phyloP scores from a whole-genome alignment of 2,113 vertebrate species.

The Columbina picui region DNA sequence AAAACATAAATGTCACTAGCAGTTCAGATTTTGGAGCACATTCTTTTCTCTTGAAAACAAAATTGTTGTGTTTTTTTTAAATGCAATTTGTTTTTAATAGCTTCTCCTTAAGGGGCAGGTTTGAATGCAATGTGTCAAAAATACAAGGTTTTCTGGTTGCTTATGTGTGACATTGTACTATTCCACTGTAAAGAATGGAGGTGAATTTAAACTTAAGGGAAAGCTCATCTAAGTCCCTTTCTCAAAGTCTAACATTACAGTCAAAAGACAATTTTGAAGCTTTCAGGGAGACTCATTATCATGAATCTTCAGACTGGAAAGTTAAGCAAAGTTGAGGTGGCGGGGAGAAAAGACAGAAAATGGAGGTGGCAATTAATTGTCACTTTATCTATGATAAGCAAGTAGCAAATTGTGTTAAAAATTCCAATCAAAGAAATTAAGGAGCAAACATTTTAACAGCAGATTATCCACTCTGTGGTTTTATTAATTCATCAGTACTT shows the following conservation, averaged over 20 bases:
- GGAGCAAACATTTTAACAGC: not conserved
- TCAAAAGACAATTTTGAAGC: not conserved
- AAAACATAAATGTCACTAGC: not conserved
- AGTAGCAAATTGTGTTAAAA: not conserved
- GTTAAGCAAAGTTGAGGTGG: not conserved
- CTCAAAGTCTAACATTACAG: not conserved
- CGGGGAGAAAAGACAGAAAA: not conserved
- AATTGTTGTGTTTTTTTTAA: not conserved
- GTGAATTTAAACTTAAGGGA: not conserved
- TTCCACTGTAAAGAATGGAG: not conserved
- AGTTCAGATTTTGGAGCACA: not conserved
- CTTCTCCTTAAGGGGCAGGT: not conserved
- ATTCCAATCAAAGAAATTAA: not conserved
- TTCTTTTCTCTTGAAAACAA: not conserved
- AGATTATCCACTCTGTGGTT: not conserved
- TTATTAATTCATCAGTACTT: not conserved
- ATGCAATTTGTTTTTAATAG: not conserved
- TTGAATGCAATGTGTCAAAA: not conserved
- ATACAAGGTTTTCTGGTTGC: not conserved
- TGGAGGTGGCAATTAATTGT: not conserved
- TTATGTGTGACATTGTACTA: not conserved
- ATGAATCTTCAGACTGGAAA: not conserved
- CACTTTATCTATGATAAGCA: not conserved
- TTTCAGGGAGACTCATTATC: not conserved
- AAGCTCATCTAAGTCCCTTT: not conserved